Conservation (phyloP, 2,113 vertebrate species). For the Paradoxurus hermaphroditus region DNA sequence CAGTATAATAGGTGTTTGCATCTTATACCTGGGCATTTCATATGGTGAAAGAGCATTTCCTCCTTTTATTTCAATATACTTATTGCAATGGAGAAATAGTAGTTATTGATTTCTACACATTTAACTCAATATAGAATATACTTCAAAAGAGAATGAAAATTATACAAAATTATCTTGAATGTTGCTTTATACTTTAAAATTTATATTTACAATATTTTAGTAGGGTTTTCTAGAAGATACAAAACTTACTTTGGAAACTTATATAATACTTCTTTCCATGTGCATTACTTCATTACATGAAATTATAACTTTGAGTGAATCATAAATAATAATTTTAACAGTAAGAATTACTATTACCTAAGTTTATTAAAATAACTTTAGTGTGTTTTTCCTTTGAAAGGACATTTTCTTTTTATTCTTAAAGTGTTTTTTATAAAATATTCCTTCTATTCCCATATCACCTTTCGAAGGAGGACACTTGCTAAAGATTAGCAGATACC, state of each 20-base stretch:
- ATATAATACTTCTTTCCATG: neutral
- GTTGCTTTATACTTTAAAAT: neutral
- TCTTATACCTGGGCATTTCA: neutral
- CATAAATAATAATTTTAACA: neutral
- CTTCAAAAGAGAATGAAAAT: neutral
- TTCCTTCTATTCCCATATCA: neutral
- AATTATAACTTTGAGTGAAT: neutral
- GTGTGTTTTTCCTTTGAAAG: neutral
- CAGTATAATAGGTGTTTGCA: neutral
- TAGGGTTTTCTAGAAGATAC: neutral
- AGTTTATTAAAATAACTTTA: neutral
- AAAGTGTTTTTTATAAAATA: neutral
- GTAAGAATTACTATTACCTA: neutral
- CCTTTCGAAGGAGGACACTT: neutral
- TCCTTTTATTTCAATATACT: neutral
- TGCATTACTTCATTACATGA: neutral
- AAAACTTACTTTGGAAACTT: neutral
- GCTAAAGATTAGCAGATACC: neutral
- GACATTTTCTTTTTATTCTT: neutral
- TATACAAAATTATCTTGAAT: neutral
- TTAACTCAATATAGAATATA: neutral
- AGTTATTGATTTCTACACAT: neutral
- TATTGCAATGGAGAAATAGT: neutral
- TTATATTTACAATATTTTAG: neutral
- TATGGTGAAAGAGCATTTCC: neutral